Percentiles rank a stretch among this genome's conserved stretches.
Evolutionary conservation across 1,140 invertebrate species (phyloP).

Genomic region (Brachionus koreanus): DNA sequence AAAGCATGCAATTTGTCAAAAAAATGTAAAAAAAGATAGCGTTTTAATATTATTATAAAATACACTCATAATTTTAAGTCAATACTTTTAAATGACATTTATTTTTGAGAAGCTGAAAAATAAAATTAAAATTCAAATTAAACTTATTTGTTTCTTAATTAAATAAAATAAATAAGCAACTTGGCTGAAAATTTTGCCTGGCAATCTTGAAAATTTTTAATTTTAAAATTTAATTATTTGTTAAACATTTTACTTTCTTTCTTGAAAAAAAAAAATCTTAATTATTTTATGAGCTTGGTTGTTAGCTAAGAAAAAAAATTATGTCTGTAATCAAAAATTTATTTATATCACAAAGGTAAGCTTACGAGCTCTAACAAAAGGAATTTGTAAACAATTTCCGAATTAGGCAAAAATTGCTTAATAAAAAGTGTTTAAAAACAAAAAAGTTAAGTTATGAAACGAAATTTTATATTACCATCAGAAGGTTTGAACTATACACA

Average conservation of each 20-base stretch:
- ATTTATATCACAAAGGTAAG: background rate
- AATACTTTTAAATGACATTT: no score
- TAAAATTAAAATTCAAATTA: no score
- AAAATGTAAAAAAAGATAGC: no score
- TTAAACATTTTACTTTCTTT: background rate
- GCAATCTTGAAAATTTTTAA: no score
- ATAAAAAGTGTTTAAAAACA: background rate
- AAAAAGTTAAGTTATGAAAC: conserved; percentile 21
- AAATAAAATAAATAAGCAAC: no score
- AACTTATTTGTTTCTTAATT: no score
- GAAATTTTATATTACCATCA: conserved; percentile 36
- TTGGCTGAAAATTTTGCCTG: no score
- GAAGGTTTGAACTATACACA: conserved; percentile 32
- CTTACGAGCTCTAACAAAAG: background rate
- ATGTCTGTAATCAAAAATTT: background rate
- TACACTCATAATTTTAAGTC: no score
- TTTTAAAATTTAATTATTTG: no score
- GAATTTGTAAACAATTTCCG: background rate
- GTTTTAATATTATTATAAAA: no score
- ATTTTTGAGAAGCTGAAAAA: no score
- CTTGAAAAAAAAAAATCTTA: background rate
- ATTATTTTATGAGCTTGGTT: background rate
- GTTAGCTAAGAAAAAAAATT: background rate
- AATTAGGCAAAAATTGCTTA: background rate
- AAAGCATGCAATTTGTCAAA: no score